These are phyloP conservation scores for Nematostella vectensis DNA, from an alignment of 92 coral and sea anemone genomes.

Conservation along the genomic window DNA sequence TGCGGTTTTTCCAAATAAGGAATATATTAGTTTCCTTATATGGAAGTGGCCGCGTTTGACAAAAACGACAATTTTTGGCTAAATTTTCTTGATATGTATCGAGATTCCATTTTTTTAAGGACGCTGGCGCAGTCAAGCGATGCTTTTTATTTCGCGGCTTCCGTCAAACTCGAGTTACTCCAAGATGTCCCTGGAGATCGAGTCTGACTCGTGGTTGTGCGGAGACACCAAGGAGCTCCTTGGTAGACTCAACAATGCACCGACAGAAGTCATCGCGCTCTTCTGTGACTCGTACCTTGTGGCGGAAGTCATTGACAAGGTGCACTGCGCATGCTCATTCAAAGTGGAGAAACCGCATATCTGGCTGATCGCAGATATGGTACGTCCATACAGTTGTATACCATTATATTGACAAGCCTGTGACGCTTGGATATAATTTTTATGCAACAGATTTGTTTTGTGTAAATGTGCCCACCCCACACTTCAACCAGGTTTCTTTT, in stretches of 20 bases:
- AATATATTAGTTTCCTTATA: no score
- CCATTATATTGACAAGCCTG: no score
- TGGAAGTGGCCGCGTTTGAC: no score
- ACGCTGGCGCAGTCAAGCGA: slow-evolving; percentile 35
- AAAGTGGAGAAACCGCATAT: slow-evolving; percentile 48
- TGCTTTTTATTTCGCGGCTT: slow-evolving; percentile 19
- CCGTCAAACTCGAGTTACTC: slow-evolving; percentile 27
- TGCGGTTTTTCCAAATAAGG: no score
- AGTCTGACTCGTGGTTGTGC: slow-evolving; percentile 12
- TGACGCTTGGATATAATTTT: no score
- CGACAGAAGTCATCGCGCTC: slow-evolving; percentile 29
- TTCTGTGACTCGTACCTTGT: slow-evolving; percentile 29
- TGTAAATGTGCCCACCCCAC: no score
- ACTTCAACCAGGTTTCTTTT: no score
- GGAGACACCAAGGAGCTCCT: slow-evolving; percentile 41
- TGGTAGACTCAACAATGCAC: slow-evolving; percentile 22
- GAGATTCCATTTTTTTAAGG: no score
- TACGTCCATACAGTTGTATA: no score
- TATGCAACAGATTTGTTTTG: no score
- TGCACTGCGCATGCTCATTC: slow-evolving; percentile 50
- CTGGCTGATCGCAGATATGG: slow-evolving; percentile 54
- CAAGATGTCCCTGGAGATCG: slow-evolving; percentile 37
- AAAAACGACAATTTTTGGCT: no score
- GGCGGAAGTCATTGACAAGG: slow-evolving; percentile 35
- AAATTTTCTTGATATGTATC: no score